Conservation (phyloP, 1,140 invertebrate genomes). For the Pachypeltis micranthus region DNA sequence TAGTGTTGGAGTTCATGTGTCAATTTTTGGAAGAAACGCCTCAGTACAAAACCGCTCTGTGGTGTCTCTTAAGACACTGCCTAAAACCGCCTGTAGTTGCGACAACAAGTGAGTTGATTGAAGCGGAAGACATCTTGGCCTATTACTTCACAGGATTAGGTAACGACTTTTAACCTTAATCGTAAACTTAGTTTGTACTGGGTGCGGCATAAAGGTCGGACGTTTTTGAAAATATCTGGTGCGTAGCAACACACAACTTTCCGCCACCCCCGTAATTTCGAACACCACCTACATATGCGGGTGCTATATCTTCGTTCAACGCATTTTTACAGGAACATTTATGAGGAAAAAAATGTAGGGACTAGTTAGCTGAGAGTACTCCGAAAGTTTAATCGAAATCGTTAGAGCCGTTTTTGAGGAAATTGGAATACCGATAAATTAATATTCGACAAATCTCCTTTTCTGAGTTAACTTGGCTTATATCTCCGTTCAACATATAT, state of each 20-base stretch:
- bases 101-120: background rate
- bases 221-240: too few species aligned
- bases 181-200: background rate
- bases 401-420: too few species aligned
- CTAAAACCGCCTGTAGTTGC: constrained; percentile 8
- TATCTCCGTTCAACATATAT: too few species aligned
- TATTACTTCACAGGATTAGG: constrained; percentile 6
- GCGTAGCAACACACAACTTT: too few species aligned
- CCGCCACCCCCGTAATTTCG: too few species aligned
- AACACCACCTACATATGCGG: too few species aligned
- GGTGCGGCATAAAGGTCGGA: too few species aligned
- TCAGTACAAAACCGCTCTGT: constrained; percentile 8
- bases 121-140: background rate
- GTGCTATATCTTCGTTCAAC: background rate
- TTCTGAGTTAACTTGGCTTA: too few species aligned
- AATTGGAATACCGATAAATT: too few species aligned
- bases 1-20: background rate
- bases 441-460: too few species aligned
- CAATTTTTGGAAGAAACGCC: background rate
- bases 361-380: too few species aligned
- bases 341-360: background rate
- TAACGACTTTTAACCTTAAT: background rate
- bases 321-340: background rate
- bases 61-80: background rate
- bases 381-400: too few species aligned